Conservation (phyloP, 2,113 vertebrate species). For the Salvelinus fontinalis region DNA sequence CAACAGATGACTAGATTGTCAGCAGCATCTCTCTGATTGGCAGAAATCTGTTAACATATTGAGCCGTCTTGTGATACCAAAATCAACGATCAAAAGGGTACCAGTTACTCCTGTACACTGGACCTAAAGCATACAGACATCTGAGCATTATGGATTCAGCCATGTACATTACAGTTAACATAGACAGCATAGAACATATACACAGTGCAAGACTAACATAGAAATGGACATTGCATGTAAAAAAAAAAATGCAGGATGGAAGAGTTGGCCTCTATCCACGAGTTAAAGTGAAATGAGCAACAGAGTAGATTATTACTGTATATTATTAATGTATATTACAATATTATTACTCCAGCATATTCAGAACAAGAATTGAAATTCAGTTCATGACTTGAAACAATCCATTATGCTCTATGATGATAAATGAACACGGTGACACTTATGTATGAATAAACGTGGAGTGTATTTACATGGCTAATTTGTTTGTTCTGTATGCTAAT, state of each 20-base stretch:
- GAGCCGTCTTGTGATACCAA: neutral
- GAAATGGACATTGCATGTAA: neutral
- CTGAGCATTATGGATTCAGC: too few species aligned
- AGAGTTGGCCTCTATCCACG: too few species aligned
- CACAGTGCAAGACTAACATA: neutral
- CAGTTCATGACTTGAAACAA: too few species aligned
- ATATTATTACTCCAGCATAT: too few species aligned
- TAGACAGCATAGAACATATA: neutral
- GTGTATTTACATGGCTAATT: neutral
- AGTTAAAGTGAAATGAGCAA: too few species aligned
- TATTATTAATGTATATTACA: too few species aligned
- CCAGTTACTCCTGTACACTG: neutral
- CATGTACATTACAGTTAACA: neutral
- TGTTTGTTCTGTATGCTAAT: conserved; percentile 16
- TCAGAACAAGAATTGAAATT: too few species aligned
- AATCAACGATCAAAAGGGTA: neutral
- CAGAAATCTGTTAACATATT: neutral
- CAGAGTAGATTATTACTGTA: too few species aligned
- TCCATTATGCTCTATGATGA: neutral
- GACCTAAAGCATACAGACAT: too few species aligned
- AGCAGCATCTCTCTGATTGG: neutral
- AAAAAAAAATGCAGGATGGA: neutral
- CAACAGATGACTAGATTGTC: neutral
- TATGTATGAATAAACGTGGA: neutral
- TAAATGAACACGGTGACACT: neutral